Conservation (phyloP, 2,797 vertebrate species). For the Cirrhinus molitorella region DNA sequence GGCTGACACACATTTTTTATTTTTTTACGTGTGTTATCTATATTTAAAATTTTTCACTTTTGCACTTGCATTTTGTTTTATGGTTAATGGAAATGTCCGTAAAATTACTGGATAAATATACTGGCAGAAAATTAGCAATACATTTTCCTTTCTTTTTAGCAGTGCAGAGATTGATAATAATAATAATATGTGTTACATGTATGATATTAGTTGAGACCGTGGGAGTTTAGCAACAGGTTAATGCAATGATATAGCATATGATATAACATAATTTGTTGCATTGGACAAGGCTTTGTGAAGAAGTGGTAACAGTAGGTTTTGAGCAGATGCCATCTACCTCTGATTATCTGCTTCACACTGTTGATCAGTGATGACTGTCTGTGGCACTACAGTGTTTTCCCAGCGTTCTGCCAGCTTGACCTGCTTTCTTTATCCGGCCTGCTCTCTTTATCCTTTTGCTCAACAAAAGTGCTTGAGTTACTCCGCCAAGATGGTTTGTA, state of each 20-base stretch:
- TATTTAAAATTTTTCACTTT: background rate
- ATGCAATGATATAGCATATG: background rate
- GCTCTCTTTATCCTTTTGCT: slow-evolving; percentile 40
- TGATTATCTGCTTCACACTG: background rate
- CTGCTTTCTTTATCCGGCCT: slow-evolving; percentile 38
- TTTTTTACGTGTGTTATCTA: no score
- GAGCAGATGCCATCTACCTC: background rate
- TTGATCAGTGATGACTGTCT: slow-evolving; percentile 11
- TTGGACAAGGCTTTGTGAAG: background rate
- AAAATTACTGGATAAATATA: background rate
- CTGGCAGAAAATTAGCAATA: background rate
- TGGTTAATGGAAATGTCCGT: no score
- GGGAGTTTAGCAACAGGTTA: no score
- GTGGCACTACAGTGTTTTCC: background rate
- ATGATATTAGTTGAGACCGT: no score
- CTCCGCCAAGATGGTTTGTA: slow-evolving; percentile 28
- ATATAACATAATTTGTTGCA: background rate
- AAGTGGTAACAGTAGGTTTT: background rate
- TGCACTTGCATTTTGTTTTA: no score
- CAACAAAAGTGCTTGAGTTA: slow-evolving; percentile 13
- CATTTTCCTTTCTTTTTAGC: no score
- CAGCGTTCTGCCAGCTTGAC: background rate
- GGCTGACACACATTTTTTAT: no score
- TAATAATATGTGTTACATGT: background rate
- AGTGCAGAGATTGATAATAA: background rate